Percentiles rank a stretch among this genome's conserved stretches.
These are phyloP conservation scores for Pipistrellus kuhlii DNA, from an alignment of 2,797 vertebrate species.

Conservation along the genomic window DNA sequence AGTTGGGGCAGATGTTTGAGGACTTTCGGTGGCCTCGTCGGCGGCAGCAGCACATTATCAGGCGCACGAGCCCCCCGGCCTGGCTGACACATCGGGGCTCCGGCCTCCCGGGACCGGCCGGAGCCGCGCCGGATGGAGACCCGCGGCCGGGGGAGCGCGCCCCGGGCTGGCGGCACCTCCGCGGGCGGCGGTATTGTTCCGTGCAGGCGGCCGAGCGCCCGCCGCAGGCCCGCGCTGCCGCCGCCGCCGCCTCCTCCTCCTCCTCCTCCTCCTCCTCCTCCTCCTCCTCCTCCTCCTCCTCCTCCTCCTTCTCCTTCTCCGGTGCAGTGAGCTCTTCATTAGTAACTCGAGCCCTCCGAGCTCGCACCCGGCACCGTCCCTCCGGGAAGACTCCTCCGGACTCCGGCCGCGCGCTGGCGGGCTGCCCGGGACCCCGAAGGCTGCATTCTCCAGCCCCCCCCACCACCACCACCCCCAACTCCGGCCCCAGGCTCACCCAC, in stretches of 20 bases:
- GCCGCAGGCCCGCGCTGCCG: conserved; percentile 53
- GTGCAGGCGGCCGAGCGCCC: conserved; percentile 56
- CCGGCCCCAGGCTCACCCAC: neutral
- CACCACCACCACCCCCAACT: conserved; percentile 47
- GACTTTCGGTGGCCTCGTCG: neutral
- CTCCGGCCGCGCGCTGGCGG: neutral
- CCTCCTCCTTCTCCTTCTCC: neutral
- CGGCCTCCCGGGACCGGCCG: neutral
- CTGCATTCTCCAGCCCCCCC: neutral
- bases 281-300: too few species aligned
- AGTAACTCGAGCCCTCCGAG: conserved; percentile 31
- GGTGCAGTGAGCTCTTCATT: conserved; percentile 68
- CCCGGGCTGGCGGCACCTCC: neutral
- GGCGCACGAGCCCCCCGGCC: neutral
- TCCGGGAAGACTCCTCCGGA: neutral
- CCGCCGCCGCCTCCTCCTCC: too few species aligned
- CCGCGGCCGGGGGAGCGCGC: neutral
- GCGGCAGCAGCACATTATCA: neutral
- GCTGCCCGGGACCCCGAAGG: neutral
- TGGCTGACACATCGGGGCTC: neutral
- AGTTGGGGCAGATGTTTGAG: neutral
- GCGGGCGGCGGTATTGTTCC: conserved; percentile 75
- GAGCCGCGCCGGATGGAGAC: neutral
- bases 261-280: too few species aligned
- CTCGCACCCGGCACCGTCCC: neutral